Evolutionary conservation across 2,888 invertebrate genomes (phyloP), one percentile per base, ranked within the genome.

Genomic region (Drosophila prostipennis): DNA sequence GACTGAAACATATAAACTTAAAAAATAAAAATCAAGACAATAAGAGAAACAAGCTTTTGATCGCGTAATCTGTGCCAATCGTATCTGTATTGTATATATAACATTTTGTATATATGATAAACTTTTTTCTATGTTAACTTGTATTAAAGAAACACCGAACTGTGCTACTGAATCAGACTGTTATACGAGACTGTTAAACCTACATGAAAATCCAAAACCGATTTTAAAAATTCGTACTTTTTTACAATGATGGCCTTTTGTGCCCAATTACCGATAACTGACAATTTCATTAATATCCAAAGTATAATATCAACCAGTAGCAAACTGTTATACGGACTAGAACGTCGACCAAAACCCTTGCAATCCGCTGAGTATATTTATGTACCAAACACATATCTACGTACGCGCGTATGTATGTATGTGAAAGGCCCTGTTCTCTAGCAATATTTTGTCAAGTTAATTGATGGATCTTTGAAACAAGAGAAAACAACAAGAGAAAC

Each of bases 11-110:
- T 49, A n/a, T 19, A 56, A 54, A 13, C 42, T 1, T 46, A 59
- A 59, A 10, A 23, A 40, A 57, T 46, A 37, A 59, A 67, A 55
- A 60, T 34, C 13, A 48, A 16, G 16, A 65, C 60, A 68, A 78
- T 53, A 72, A 69, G 8, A 54, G 42, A 72, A 64, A 32, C 29
- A 63, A 65, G 70, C 63, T 67, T 45, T 58, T 73, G 64, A 72
- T 51, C 79, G 82, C 83, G 80, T 74, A 75, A 87, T 91, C 91
- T 91, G 91, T 91, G 91, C 91, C 91, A 91, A 91, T 88, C 79
- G 91, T 89, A 80, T 58, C 56, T 53, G 64, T 70, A 63, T 74
- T 79, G 78, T 77, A 77, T 82, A 75, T 73, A 75, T 75, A 76
- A 79, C 64, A 76, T 75, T 72, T 77, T 77, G 67, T 77, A 84